Conservation (phyloP, 2,113 vertebrate genomes). For the Anguilla rostrata region DNA sequence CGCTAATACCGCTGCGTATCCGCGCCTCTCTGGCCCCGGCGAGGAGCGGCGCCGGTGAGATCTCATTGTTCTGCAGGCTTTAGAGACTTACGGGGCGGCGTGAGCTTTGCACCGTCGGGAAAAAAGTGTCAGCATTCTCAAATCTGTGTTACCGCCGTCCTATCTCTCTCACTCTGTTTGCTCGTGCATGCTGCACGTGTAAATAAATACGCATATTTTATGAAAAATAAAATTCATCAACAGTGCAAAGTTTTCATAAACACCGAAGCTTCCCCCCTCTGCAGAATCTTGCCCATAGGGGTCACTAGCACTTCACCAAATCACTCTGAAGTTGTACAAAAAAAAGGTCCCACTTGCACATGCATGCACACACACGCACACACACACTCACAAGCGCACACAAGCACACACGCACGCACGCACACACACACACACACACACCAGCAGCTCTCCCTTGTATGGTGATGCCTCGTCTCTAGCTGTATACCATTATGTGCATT, state of each 20-base stretch:
- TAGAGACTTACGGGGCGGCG: background rate
- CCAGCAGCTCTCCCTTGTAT: constrained; percentile 56
- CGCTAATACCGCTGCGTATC: constrained; percentile 31
- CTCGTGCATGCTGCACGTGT: background rate
- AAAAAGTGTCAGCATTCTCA: background rate
- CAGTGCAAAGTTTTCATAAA: constrained; percentile 3
- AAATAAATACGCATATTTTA: constrained; percentile 46
- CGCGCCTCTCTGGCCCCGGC: constrained; percentile 12
- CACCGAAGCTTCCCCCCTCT: constrained; percentile 31
- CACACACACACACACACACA: constrained; percentile 31
- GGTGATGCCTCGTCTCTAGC: constrained; percentile 54
- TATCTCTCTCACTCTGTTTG: background rate
- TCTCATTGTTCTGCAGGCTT: constrained; percentile 10
- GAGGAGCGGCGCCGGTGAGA: background rate
- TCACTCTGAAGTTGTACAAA: constrained; percentile 69
- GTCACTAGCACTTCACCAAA: constrained; percentile 92
- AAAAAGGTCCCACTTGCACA: constrained; percentile 45
- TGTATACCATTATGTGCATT: constrained; percentile 73
- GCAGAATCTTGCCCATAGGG: constrained; percentile 86
- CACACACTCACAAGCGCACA: constrained; percentile 45
- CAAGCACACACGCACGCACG: background rate
- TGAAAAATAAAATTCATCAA: constrained; percentile 36
- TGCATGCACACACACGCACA: background rate
- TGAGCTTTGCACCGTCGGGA: background rate
- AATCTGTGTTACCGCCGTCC: constrained; percentile 6